Percentiles rank a stretch among this genome's conserved stretches.
phyloP scores from a whole-genome alignment of 2,888 invertebrate species.

The Ophion slaviceki region DNA sequence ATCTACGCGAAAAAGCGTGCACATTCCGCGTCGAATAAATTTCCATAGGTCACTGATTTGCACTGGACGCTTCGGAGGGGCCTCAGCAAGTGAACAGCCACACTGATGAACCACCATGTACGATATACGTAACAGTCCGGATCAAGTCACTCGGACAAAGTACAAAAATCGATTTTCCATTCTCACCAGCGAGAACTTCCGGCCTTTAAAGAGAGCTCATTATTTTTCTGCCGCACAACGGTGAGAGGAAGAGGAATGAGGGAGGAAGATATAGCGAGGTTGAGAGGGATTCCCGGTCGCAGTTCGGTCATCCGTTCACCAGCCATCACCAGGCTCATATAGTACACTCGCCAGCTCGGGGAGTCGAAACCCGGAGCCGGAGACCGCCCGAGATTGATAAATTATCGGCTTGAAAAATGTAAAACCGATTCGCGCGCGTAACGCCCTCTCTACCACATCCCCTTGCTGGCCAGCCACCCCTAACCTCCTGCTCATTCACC shows the following conservation, averaged over 20 bases:
- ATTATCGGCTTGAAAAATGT: constrained; percentile 81
- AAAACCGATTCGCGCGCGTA: constrained; percentile 77
- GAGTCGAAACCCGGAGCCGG: constrained; percentile 60
- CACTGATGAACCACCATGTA: constrained; percentile 10
- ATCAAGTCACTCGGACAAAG: constrained; percentile 68
- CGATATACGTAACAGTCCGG: constrained; percentile 13
- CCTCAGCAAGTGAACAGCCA: background rate
- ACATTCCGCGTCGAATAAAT: constrained; percentile 67
- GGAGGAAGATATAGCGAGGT: constrained; percentile 1
- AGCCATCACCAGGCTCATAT: constrained; percentile 31
- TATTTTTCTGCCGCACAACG: constrained; percentile 76
- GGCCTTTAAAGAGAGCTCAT: constrained; percentile 80
- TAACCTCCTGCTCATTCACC: constrained; percentile 53
- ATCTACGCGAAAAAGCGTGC: constrained; percentile 8
- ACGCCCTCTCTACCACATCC: constrained; percentile 11
- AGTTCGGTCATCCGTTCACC: constrained; percentile 54
- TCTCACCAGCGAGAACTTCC: constrained; percentile 73
- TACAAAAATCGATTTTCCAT: constrained; percentile 77
- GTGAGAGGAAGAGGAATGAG: constrained; percentile 49
- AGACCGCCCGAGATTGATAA: constrained; percentile 79
- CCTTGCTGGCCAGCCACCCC: constrained; percentile 14
- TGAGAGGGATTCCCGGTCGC: constrained; percentile 48
- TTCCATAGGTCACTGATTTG: constrained; percentile 55
- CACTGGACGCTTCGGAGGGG: constrained; percentile 5
- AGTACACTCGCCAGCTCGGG: constrained; percentile 42